phyloP scores from a whole-genome alignment of 2,113 vertebrate genomes.

The Steatornis caripensis region DNA sequence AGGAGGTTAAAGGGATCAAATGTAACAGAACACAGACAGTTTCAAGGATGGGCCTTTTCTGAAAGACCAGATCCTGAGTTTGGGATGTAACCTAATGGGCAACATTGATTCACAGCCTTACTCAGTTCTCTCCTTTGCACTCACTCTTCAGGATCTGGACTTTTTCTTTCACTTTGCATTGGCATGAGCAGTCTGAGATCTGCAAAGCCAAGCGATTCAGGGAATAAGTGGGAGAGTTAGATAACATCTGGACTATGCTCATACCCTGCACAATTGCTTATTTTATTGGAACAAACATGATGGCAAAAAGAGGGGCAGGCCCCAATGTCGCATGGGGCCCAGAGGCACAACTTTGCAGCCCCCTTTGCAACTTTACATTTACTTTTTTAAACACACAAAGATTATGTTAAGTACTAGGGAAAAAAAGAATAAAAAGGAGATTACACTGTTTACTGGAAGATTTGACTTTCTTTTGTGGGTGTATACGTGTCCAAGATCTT shows the following conservation, averaged over 20 bases:
- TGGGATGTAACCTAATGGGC: neutral
- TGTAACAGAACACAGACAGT: neutral
- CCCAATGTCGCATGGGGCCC: neutral
- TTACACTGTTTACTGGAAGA: neutral
- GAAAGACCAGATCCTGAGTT: neutral
- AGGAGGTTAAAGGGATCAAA: neutral
- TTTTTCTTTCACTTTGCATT: neutral
- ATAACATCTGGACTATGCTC: neutral
- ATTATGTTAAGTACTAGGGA: neutral
- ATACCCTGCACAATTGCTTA: neutral
- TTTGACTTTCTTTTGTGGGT: neutral
- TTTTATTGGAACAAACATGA: neutral
- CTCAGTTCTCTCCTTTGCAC: neutral
- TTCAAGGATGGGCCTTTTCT: neutral
- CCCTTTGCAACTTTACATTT: neutral
- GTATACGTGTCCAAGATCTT: neutral
- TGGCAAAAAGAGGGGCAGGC: neutral
- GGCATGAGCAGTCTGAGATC: neutral
- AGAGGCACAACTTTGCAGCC: neutral
- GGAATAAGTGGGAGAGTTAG: neutral
- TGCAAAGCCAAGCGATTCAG: neutral
- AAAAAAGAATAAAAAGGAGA: neutral
- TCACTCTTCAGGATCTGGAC: neutral
- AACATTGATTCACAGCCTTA: accelerated
- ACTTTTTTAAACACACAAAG: neutral